Evolutionary conservation across 2,888 invertebrate genomes (phyloP).

Genomic region (Megaustenia siamemsis): DNA sequence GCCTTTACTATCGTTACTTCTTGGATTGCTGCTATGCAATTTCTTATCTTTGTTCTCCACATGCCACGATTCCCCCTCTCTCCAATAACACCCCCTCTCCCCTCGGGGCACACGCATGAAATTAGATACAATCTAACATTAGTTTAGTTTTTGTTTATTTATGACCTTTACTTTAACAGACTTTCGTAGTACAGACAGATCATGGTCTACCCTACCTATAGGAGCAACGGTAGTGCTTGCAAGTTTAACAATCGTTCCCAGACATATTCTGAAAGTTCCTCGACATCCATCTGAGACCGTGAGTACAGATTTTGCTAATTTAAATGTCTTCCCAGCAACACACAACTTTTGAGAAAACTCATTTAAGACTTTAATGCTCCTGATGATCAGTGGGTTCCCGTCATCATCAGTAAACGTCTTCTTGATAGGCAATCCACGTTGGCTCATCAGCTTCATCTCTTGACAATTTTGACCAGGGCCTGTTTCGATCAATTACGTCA

Average conservation of each 20-base stretch:
- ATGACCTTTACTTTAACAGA: too few species aligned
- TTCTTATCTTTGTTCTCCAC: too few species aligned
- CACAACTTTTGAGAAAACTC: not conserved
- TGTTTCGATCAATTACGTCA: not conserved
- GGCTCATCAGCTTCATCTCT: conserved; percentile 19
- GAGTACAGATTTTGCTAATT: not conserved
- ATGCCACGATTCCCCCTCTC: too few species aligned
- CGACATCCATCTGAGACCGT: not conserved
- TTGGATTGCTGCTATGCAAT: too few species aligned
- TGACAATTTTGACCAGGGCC: not conserved
- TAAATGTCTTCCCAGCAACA: not conserved
- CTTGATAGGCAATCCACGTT: not conserved
- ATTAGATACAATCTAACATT: too few species aligned
- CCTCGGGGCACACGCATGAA: too few species aligned
- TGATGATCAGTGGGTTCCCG: not conserved
- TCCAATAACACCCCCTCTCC: too few species aligned
- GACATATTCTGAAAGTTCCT: not conserved
- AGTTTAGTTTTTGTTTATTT: too few species aligned
- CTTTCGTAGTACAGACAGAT: not conserved
- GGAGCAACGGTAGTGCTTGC: not conserved
- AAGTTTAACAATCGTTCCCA: not conserved
- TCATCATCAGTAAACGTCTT: conserved; percentile 16
- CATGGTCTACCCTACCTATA: not conserved
- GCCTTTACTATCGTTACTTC: too few species aligned
- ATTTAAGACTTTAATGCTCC: not conserved